Base-by-base conservation (phyloP, 1,140 invertebrate species). In the Drosophila tristis region DNA sequence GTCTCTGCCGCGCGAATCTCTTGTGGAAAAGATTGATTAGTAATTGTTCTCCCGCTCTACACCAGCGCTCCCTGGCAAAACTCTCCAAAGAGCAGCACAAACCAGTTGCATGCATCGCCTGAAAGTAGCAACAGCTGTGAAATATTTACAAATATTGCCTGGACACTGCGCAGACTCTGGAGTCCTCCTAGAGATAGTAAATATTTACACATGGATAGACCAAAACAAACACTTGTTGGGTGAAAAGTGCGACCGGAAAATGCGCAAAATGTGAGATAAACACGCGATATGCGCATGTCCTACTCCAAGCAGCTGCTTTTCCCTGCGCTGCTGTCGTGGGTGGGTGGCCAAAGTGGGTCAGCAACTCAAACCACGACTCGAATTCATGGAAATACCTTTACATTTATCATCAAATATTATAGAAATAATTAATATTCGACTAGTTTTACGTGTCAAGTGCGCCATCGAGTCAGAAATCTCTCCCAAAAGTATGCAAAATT, bases 211-310 rank as follows among this genome's bases (percentile, higher is more conserved):
- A 8, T 8, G 54, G 63, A 31, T 45, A 51, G 56, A 71, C 61
- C 79, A 89, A 89, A 89, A 89, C 84, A 82, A 87, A 79, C 79
- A 87, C 84, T 87, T 87, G 84, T 87, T 79, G 81, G 9, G 5
- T 20, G 20, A 48, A 50, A 44, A 50, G 60, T 45, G 44, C 31
- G 31, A 35, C 49, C 76, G 60, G 56, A 23, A 50, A 62, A 56
- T 65, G 80, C 56, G 35, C 48, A 56, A 86, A 79, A 61, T 73
- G 48, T 35, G 31, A 76, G 44, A 74, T 76, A 82, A 87, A 79
- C 74, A 84, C 56, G 60, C 51, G 53, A 65, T 57, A 76, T 90
- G 84, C 84, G 84, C 84, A 90, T 89, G 85, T 84, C 55, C 68
- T 81, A 66, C 55, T 71, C 72, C 31, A 13, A 56, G n/a, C 85